Evolutionary conservation across 2,888 invertebrate species (phyloP).

Genomic region (Stegana nigrithorax): DNA sequence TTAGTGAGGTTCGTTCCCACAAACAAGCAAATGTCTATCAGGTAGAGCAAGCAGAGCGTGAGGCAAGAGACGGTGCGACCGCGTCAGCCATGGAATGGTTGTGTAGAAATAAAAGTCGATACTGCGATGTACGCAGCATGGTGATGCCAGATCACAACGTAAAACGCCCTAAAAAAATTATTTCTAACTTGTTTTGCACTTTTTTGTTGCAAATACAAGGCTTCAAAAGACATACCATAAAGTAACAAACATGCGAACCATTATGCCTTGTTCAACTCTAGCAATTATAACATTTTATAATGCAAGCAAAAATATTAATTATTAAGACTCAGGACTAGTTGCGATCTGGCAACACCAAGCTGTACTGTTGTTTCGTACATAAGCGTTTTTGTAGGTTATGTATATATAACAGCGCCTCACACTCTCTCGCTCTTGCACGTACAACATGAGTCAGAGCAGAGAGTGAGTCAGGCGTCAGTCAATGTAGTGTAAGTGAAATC

Average conservation of each 20-base stretch:
- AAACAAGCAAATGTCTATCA: slow-evolving; percentile 56
- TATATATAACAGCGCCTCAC: slow-evolving; percentile 56
- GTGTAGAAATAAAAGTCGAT: slow-evolving; percentile 49
- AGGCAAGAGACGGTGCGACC: slow-evolving; percentile 48
- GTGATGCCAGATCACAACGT: slow-evolving; percentile 49
- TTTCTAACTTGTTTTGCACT: too few species aligned
- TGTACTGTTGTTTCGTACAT: slow-evolving; percentile 51
- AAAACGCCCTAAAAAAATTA: too few species aligned
- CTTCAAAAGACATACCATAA: too few species aligned
- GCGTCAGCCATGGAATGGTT: slow-evolving; percentile 46
- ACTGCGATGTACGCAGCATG: slow-evolving; percentile 37
- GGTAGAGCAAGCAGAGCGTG: slow-evolving; percentile 39
- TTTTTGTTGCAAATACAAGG: too few species aligned
- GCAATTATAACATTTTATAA: too few species aligned
- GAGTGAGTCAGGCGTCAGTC: slow-evolving; percentile 11
- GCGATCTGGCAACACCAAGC: slow-evolving; percentile 56
- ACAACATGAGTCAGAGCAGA: slow-evolving; percentile 18
- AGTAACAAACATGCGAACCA: too few species aligned
- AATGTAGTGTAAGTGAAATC: slow-evolving; percentile 31
- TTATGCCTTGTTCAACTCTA: too few species aligned
- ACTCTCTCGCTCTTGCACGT: too few species aligned
- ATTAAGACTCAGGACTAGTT: too few species aligned
- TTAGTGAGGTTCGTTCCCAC: slow-evolving; percentile 58
- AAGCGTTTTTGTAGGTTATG: slow-evolving; percentile 66
- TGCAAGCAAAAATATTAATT: too few species aligned